Conservation (phyloP, 2,113 vertebrate species). For the Rhinogobius similis region DNA sequence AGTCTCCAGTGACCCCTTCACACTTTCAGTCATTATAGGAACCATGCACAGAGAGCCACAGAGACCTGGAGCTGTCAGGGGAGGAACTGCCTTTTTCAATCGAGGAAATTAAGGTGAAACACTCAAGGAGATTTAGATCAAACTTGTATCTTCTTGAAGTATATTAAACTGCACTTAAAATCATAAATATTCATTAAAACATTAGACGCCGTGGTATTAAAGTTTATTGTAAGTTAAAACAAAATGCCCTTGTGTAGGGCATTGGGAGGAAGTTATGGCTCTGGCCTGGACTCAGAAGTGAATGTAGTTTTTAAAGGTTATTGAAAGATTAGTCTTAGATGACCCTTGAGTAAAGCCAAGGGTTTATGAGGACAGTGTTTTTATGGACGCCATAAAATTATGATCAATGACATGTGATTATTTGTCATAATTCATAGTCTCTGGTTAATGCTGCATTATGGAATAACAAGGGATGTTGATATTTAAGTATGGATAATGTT, state of each 20-base stretch:
- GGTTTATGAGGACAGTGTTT: background rate
- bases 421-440: background rate
- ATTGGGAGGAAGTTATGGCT: background rate
- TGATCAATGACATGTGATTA: background rate
- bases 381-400: background rate
- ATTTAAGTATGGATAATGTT: too few species aligned
- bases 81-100: constrained; percentile 22
- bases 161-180: background rate
- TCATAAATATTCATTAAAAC: background rate
- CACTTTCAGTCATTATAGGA: constrained; percentile 38
- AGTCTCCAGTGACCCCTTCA: constrained; percentile 28
- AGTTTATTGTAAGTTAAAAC: background rate
- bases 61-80: background rate
- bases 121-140: constrained; percentile 8
- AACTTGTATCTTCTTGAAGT: constrained; percentile 3
- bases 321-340: background rate
- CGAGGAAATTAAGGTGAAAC: constrained; percentile 3
- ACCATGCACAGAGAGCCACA: constrained; percentile 10
- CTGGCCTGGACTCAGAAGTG: too few species aligned
- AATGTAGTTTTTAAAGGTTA: constrained; percentile 26
- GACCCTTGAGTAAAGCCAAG: too few species aligned
- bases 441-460: too few species aligned
- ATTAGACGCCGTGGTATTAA: background rate
- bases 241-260: background rate
- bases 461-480: too few species aligned